Base-by-base conservation (phyloP, 2,797 vertebrate species). In the Pseudochromis fuscus region DNA sequence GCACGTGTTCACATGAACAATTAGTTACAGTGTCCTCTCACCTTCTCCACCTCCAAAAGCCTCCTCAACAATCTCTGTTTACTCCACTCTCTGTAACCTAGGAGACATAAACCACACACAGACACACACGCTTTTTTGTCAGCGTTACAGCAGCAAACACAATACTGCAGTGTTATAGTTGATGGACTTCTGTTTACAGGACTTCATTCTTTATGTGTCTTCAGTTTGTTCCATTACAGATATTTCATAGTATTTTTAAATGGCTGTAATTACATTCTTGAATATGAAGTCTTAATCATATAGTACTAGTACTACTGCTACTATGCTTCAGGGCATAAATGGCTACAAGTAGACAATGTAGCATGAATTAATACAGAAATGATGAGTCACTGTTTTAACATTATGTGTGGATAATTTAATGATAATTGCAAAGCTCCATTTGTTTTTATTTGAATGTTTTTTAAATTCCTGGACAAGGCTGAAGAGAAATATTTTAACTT, bases 31-130 rank as follows among this genome's bases (percentile, higher is more conserved):
- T 25, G 73, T 72, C 46, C 59, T 52, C 94, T 95, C 82, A 98
- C 97, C 91, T 95, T 96, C 89, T 97, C 96, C 51, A 96, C 86
- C 38, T 96, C 95, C 0, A 90, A 74, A 45, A 97, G 93, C 72
- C 89, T 90, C 9, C 95, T 95, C 86, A 97, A 55, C 75, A 97
- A 93, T 70, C 96, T 94, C 78, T 95, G 95, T 86, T 93, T 97
- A 86, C 95, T 97, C 96, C 96, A 97, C 31, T 96, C 95, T 37
- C 83, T 71, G n/a, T 96, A 97, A 86, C 93, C 97, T 99, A 72
- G 66, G 62, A 59, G 51, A 81, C 33, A 62, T 1, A 59, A 11
- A 49, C 49, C 25, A 70, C 15, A 78, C 37, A 85, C 44, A 76
- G 11, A 79, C 44, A 67, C 21, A 58, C 23, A 68, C n/a, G 10